Evolutionary conservation across 2,113 vertebrate genomes (phyloP).

Genomic region (Onychorhynchus coronatus): DNA sequence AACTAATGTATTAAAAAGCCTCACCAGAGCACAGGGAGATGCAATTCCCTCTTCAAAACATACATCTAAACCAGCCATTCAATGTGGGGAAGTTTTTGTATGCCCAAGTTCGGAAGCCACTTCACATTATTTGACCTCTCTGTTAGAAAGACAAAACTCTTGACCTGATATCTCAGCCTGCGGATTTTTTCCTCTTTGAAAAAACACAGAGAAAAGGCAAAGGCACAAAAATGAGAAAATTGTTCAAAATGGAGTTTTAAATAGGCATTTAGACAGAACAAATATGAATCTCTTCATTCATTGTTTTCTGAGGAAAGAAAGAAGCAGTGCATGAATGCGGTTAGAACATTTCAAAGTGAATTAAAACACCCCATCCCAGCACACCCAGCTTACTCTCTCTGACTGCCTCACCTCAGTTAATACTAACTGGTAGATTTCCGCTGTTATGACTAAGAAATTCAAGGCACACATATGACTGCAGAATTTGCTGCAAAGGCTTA

Average conservation of each 20-base stretch:
- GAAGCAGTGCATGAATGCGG: not conserved
- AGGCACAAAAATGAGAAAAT: not conserved
- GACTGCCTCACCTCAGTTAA: not conserved
- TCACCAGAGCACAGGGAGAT: not conserved
- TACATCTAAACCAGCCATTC: not conserved
- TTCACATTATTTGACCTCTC: not conserved
- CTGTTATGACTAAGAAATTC: not conserved
- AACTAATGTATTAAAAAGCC: not conserved
- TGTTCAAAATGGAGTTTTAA: not conserved
- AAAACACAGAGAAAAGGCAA: not conserved
- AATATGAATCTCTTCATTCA: not conserved
- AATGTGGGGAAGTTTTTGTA: not conserved
- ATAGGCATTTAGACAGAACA: not conserved
- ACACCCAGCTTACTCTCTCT: not conserved
- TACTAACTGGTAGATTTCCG: not conserved
- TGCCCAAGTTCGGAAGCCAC: not conserved
- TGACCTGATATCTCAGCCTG: not conserved
- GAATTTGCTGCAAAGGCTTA: not conserved
- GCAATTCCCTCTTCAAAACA: not conserved
- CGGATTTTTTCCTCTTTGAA: not conserved
- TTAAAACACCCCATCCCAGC: not conserved
- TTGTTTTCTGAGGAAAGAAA: not conserved
- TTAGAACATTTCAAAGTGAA: not conserved
- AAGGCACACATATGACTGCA: not conserved
- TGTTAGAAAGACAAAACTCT: not conserved